Evolutionary conservation across 2,113 vertebrate species (phyloP), one percentile per base, ranked within the genome.

Genomic region (Diphyllodes magnificus): DNA sequence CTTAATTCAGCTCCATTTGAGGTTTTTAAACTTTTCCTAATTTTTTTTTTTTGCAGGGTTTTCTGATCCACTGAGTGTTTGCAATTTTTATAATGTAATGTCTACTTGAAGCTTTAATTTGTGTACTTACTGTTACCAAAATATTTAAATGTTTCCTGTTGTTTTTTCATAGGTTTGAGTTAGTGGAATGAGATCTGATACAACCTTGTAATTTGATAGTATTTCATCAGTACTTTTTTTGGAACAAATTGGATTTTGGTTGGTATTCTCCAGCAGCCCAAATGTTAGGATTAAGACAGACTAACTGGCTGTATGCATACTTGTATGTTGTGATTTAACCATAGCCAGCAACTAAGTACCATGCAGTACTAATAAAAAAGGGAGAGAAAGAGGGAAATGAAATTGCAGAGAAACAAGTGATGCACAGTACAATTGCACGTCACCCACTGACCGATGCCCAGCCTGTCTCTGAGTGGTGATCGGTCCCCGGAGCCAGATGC

Each of bases 391-490:
- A 37, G 42, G 47, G 56, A 68, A 60, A 23, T 40, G 54, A 37
- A 75, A 49, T 27, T 18, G 10, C 10, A 47, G 54, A 23, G 40
- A 19, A 90, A 28, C 9, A 54, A 54, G 30, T 19, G 30, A 54
- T 40, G 40, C 19, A 10, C 0, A 1, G 16, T 35, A 13, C 16
- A 60, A 20, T 35, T 61, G 40, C 35, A 47, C 14, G 42, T 69
- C 20, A 35, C 35, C 23, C 1, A 1, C 54, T 69, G 47, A 27
- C 15, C 0, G 1, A 15, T 73, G 31, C 35, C n/a, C 40, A 50
- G 60, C 61, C n/a, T 49, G 40, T 76, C 54, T 13, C 14, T 31
- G 33, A 23, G 44, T 68, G 39, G 18, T 15, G 44, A 22, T 15
- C 2, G 7, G 19, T 66, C 15, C 10, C 30, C 3, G 2, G 24